These are phyloP conservation scores for Cylas formicarius DNA, from an alignment of 1,140 invertebrate species.

Conservation along the genomic window DNA sequence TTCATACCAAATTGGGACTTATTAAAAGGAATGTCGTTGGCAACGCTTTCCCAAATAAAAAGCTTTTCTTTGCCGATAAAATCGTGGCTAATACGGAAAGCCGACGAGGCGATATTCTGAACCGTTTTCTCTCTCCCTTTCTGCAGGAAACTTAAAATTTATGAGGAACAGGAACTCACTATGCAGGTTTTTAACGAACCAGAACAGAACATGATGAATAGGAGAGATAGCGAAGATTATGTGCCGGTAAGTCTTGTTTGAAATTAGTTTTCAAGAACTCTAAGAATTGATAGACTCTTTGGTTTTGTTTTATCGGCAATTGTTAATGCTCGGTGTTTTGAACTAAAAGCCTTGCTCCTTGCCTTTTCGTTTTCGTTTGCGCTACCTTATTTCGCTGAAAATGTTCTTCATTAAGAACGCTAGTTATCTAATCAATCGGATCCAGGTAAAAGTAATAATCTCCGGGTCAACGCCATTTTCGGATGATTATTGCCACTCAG, in stretches of 20 bases:
- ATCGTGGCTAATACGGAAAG: background rate
- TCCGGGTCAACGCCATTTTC: no score
- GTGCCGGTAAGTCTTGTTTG: conserved; percentile 39
- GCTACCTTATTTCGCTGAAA: no score
- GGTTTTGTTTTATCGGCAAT: no score
- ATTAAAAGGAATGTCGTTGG: conserved; percentile 1
- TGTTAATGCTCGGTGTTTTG: no score
- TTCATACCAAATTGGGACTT: background rate
- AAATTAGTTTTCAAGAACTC: conserved; percentile 1
- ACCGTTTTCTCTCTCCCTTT: conserved; percentile 12
- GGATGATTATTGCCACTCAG: no score
- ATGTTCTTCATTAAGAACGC: no score
- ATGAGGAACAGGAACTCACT: conserved; percentile 87
- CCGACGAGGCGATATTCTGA: background rate
- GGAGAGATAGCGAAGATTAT: conserved; percentile 45
- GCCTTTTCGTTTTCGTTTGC: no score
- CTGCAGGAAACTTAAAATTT: conserved; percentile 73
- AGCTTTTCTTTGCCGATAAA: background rate
- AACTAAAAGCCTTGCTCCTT: no score
- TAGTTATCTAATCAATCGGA: no score
- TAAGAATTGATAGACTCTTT: no score
- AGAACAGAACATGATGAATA: conserved; percentile 51
- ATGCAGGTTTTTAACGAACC: conserved; percentile 86
- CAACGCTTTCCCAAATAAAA: no score
- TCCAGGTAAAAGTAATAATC: no score